Percentiles rank a stretch among this genome's conserved stretches.
Evolutionary conservation across 2,797 vertebrate genomes (phyloP).

Genomic region (Discoglossus pictus): DNA sequence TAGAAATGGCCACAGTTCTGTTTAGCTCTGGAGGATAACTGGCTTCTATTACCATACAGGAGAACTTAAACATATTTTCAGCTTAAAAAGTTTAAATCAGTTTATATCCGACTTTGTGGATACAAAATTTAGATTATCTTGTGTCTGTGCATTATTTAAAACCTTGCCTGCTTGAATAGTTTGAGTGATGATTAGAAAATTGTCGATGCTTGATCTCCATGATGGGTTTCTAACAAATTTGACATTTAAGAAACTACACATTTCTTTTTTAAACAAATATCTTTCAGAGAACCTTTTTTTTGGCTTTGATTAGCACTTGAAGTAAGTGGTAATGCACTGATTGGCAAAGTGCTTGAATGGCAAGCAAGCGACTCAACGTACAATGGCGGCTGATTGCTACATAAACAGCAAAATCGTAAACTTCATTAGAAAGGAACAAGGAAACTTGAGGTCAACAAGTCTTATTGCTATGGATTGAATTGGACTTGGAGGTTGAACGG

Average conservation of each 20-base stretch:
- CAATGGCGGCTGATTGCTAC: conserved; percentile 50
- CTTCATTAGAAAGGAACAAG: conserved; percentile 20
- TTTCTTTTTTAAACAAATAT: conserved; percentile 29
- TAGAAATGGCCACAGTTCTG: too few species aligned
- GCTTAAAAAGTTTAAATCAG: conserved; percentile 5
- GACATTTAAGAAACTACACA: conserved; percentile 13
- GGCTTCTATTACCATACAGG: too few species aligned
- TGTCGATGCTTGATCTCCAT: conserved; percentile 30
- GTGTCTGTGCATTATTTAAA: background rate
- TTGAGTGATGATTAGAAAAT: conserved; percentile 34
- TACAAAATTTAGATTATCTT: conserved; percentile 5
- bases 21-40: too few species aligned
- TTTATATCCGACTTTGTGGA: background rate
- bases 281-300: conserved; percentile 27
- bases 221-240: conserved; percentile 33
- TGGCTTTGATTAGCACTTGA: conserved; percentile 49
- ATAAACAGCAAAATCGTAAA: conserved; percentile 29
- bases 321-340: conserved; percentile 41
- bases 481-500: background rate
- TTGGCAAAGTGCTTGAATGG: conserved; percentile 45
- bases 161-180: fast-evolving
- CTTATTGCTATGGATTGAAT: conserved; percentile 7
- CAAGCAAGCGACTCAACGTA: background rate
- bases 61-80: too few species aligned
- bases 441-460: conserved; percentile 18